phyloP scores from a whole-genome alignment of 2,113 vertebrate genomes.

The Falco punctatus region DNA sequence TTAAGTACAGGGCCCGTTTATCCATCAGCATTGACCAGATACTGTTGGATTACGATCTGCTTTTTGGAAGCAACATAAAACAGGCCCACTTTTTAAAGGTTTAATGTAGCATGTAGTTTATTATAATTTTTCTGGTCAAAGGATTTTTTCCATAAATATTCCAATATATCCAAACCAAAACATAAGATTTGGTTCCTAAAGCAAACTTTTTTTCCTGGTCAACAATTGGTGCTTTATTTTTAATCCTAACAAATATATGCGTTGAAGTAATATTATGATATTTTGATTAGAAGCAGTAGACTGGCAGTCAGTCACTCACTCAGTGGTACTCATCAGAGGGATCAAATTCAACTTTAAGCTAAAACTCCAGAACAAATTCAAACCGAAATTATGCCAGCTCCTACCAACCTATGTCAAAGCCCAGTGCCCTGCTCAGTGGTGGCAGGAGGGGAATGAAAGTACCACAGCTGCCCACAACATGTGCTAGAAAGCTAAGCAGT shows the following conservation, averaged over 20 bases:
- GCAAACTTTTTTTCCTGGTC: background rate
- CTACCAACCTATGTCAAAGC: background rate
- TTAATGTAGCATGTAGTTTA: slow-evolving; percentile 22
- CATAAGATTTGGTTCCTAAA: background rate
- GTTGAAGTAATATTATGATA: background rate
- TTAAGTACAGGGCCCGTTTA: slow-evolving; percentile 23
- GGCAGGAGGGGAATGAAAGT: background rate
- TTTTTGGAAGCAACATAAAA: slow-evolving; percentile 23
- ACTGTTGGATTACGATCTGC: slow-evolving; percentile 9
- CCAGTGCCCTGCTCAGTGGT: background rate
- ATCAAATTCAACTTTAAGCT: background rate
- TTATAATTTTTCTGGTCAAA: slow-evolving; percentile 30
- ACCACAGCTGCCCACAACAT: slow-evolving; percentile 23
- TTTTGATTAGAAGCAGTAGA: background rate
- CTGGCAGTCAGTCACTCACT: background rate
- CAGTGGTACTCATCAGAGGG: background rate
- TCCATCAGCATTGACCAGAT: slow-evolving; percentile 28
- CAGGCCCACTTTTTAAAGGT: background rate
- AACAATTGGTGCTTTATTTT: slow-evolving; percentile 6
- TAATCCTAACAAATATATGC: slow-evolving; percentile 1
- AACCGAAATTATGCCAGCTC: background rate
- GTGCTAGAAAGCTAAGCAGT: background rate
- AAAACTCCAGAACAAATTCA: background rate
- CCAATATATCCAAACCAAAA: slow-evolving; percentile 26
- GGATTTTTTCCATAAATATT: slow-evolving; percentile 41